Evolutionary conservation across 92 coral and sea anemone species (phyloP), one percentile per base, ranked within the genome.

Genomic region (Plumapathes pennacea): DNA sequence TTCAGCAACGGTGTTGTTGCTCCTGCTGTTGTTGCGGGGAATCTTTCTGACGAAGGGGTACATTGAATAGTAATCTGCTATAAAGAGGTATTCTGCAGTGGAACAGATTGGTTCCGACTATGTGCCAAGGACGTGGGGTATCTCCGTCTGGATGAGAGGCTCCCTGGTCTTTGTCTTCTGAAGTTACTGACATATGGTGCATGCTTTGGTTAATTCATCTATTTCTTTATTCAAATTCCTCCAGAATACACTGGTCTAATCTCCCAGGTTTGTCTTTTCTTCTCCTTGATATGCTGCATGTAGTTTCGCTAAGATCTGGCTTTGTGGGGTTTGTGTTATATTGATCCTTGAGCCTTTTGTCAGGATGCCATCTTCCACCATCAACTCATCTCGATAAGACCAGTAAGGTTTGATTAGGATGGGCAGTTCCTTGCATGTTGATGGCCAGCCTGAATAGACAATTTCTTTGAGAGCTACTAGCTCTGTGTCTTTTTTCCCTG

Each of bases 11-110:
- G n/a, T n/a, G n/a, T n/a, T n/a, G n/a, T 69, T 55, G 59, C 71
- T 85, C 15, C 56, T 79, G 72, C 76, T 69, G 7, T 72, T 66
- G 38, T 72, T 66, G 12, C 50, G 46, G 6, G 86, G 91, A 12
- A 84, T 64, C 38, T 71, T 71, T 60, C 90, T 67, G 40, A 71
- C 74, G 23, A 77, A 69, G 4, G 80, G 76, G 46, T 46, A 76
- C 57, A 69, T 63, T 0, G 80, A 55, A 44, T 76, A 61, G 51
- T 74, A 82, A 37, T 74, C 83, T 0, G 84, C 62, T 46, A 66
- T 13, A 5, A 57, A 22, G 3, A 57, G 53, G 50, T 36, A 74
- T 25, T 82, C 78, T 12, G 27, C 41, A 38, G 78, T 60, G 24
- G 61, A 82, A 82, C 0, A 82, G 2, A 41, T 82, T 78, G 10